Evolutionary conservation across 2,888 invertebrate species (phyloP).

Genomic region (Heliconius ismenius): DNA sequence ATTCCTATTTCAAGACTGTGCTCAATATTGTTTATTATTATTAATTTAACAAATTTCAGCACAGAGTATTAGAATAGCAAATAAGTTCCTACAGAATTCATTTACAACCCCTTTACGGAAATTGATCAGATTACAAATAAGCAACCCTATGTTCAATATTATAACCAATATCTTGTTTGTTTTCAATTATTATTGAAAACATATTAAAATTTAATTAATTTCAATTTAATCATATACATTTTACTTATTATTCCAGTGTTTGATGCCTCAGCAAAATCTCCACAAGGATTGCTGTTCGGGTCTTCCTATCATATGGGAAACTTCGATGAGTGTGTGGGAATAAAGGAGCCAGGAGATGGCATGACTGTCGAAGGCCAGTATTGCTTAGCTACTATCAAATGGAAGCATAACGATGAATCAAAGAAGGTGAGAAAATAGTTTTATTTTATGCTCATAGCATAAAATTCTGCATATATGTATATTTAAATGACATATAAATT

Average conservation of each 20-base stretch:
- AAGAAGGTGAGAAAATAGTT: constrained; percentile 57
- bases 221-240: not conserved
- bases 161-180: not conserved
- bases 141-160: not conserved
- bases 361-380: constrained; percentile 83
- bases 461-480: too few relatives aligned
- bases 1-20: too few relatives aligned
- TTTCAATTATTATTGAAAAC: too few relatives aligned
- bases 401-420: constrained; percentile 61
- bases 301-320: constrained; percentile 87
- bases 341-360: constrained; percentile 62
- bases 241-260: constrained; percentile 81
- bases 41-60: too few relatives aligned
- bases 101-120: too few relatives aligned
- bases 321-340: constrained; percentile 86
- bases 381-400: constrained; percentile 83
- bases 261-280: constrained; percentile 87
- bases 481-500: too few relatives aligned
- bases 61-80: too few relatives aligned
- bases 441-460: too few relatives aligned
- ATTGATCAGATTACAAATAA: too few relatives aligned
- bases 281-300: constrained; percentile 85
- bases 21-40: too few relatives aligned
- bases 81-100: too few relatives aligned
- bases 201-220: too few relatives aligned